Base-by-base conservation (phyloP, 1,140 invertebrate genomes). In the Idris sp. region DNA sequence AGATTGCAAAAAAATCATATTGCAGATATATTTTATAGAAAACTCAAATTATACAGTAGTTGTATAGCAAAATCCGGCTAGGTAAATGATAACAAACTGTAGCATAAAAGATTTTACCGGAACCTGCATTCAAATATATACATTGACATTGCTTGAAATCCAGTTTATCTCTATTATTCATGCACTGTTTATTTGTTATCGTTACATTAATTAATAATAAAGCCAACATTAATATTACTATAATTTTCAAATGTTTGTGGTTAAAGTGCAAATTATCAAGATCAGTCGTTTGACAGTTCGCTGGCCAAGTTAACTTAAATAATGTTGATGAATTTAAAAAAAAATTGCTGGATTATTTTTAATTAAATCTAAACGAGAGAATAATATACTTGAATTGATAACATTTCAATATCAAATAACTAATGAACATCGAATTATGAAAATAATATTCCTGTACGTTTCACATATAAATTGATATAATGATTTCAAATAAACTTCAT, bases 141-240 rank as follows among this genome's bases (percentile, higher is more conserved):
- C 19, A 18, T 31, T 31, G 25, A 33, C 11, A 22, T 26, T 33
- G 6, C 28, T 44, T 8, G 18, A 58, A 22, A 58, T 44, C 15
- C 26, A 0, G 28, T 35, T 44, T 44, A 58, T 44, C 53, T 33
- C 26, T 44, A 44, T 30, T 41, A 41, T 58, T 58, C 40, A 19
- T 43, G 53, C 53, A 58, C 53, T 58, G 53, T 58, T 58, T 58
- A 35, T 58, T 18, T 35, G 31, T 25, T 51, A 15, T 51, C 33
- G n/a, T 30, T 36, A 36, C 46, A 36, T 36, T 51, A 51, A 51
- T 51, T 51, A 35, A 22, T 49, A 51, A 35, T 25, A 51, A 51
- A 51, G 46, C 33, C 22, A 51, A 51, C 18, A 36, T 36, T 26
- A 26, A 15, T 36, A 36, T 36, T 26, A 16, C 46, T 19, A 36